Evolutionary conservation across 2,113 vertebrate species (phyloP), one percentile per base, ranked within the genome.

Genomic region (Marcusenius ussheri): DNA sequence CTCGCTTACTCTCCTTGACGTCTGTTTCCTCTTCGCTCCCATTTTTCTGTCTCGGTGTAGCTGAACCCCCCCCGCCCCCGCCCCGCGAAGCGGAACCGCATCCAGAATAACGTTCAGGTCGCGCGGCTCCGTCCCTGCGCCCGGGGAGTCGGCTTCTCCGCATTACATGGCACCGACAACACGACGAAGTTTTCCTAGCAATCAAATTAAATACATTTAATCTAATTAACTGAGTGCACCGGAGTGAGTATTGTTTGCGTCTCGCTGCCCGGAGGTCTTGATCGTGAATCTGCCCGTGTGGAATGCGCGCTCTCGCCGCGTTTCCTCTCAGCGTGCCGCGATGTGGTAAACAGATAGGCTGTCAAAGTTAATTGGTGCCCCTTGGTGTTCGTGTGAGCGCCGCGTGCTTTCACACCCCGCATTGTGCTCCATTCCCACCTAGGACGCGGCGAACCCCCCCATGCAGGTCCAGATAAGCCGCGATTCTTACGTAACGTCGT

Each of bases 351-450:
- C 74, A 80, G 74, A 80, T 80, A 39, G 13, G 74, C 74, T 80
- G 74, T 80, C 74, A 80, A 80, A 80, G 74, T n/a, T 80, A 80
- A 80, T 80, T 80, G 74, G 74, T 80, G 74, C 31, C 74, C 74
- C 74, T 39, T 19, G 74, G 74, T 80, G 35, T 80, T 39, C 13
- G 6, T 39, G 74, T 39, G 35, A 39, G 74, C 39, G 74, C 74
- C 39, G 31, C 39, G 35, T 19, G 74, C 31, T 42, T 39, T 42
- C 35, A 39, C 35, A 77, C 70, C 27, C 70, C 35, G 70, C 31
- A 39, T 17, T 80, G 74, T 19, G 13, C 35, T 42, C 15, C 15
- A 80, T 39, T 80, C 74, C 74, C 74, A 80, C 74, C 74, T 42
- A 80, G 74, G 13, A 80, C 13, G n/a, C 74, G 4, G 5, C 15